Evolutionary conservation across 30 jellyfish, hydroid and myxozoan species (phyloP), one percentile per base, ranked within the genome.

Genomic region (Sanderia malayensis): DNA sequence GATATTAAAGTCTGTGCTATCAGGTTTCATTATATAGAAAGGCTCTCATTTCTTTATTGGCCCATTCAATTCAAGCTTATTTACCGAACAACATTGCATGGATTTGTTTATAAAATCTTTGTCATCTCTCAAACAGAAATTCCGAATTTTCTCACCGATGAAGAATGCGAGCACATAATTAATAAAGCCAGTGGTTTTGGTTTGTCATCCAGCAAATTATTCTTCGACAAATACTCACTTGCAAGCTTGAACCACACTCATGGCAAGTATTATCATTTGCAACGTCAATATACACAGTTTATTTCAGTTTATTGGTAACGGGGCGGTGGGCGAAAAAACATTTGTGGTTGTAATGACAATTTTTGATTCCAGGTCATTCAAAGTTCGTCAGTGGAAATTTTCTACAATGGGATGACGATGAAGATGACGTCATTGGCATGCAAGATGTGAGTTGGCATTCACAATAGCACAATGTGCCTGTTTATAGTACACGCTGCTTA

Each of bases 151-250:
- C 91, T 89, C 8, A 27, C 93, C 18, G 90, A 77, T 10, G 94
- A 82, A 32, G 97, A 89, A 34, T 82, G 95, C 44, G 95, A 82
- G 9, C 95, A 83, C 52, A 82, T 89, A 23, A 89, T 76, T 0
- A 86, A 58, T n/a, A 61, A 63, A 26, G 97, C 99, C 19, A 57
- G 32, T 19, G 25, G 78, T 13, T 55, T 44, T 58, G 99, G 97
- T 0, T 75, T 93, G 31, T 67, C 44, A 10, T 70, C 90, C 1
- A 86, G 97, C 57, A 73, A 80, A 19, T 66, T 93, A 20, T 96
- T 88, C 70, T 83, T 93, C 37, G 99, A 93, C 57, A 77, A 73
- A 29, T 52, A 67, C 57, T 74, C 95, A 0, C 65, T 73, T 52
- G 84, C 83, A 52, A 73, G 84, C 75, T 79, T 79, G 61, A 79